Evolutionary conservation across 2,888 invertebrate genomes (phyloP).

Genomic region (Boloria euphrosyne): DNA sequence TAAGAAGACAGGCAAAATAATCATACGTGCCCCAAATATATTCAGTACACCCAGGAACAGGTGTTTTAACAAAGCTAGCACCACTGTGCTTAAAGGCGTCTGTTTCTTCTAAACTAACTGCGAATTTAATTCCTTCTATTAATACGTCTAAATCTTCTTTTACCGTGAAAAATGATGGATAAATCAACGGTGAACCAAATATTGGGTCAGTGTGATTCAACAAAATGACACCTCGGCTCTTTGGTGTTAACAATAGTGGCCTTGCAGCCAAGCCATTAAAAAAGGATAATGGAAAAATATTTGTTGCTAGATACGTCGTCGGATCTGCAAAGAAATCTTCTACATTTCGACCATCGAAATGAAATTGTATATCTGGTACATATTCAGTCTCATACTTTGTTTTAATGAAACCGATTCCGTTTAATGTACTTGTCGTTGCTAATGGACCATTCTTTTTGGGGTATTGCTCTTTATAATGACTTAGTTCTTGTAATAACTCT

Average conservation of each 20-base stretch:
- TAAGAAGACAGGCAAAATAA: constrained; percentile 85
- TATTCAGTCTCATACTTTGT: constrained; percentile 72
- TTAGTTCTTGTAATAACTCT: constrained; percentile 68
- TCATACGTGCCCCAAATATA: constrained; percentile 83
- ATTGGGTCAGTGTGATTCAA: constrained; percentile 87
- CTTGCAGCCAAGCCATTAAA: constrained; percentile 84
- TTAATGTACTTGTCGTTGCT: constrained; percentile 79
- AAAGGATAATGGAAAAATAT: constrained; percentile 82
- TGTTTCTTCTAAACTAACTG: constrained; percentile 82
- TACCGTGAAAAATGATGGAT: constrained; percentile 86
- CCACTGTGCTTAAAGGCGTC: constrained; percentile 82
- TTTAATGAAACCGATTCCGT: constrained; percentile 83
- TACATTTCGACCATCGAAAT: constrained; percentile 83
- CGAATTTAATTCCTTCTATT: constrained; percentile 83
- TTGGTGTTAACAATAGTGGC: constrained; percentile 84
- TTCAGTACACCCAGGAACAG: constrained; percentile 82
- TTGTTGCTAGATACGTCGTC: constrained; percentile 68
- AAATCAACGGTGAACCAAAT: constrained; percentile 87
- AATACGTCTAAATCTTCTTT: constrained; percentile 84
- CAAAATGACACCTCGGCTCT: constrained; percentile 83
- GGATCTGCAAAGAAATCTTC: constrained; percentile 84
- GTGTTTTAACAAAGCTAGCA: constrained; percentile 78
- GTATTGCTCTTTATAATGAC: constrained; percentile 64
- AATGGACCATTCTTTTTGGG: constrained; percentile 77
- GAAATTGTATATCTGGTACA: constrained; percentile 86